Evolutionary conservation across 2,888 invertebrate genomes (phyloP).

Genomic region (Pimpla rufipes): DNA sequence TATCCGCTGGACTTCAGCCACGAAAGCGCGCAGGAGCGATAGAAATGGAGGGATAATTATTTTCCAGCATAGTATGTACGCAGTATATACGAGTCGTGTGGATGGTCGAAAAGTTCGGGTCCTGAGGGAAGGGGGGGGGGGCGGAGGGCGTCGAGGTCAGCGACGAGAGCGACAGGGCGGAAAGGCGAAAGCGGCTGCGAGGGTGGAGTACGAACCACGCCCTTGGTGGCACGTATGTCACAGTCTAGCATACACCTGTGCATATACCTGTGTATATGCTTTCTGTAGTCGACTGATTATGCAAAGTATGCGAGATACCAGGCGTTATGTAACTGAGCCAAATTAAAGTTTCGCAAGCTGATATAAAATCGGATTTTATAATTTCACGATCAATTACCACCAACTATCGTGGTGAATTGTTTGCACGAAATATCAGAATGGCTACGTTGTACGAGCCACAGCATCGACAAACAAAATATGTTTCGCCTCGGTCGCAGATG

Average conservation of each 20-base stretch:
- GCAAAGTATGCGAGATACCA: slow-evolving; percentile 44
- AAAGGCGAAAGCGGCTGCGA: slow-evolving; percentile 44
- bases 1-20: slow-evolving; percentile 60
- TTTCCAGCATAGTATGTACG: slow-evolving; percentile 37
- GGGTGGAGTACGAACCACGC: slow-evolving; percentile 61
- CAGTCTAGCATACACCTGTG: slow-evolving; percentile 34
- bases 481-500: background rate
- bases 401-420: slow-evolving; percentile 9
- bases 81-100: slow-evolving; percentile 38
- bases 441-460: background rate
- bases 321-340: slow-evolving; percentile 10
- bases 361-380: slow-evolving; percentile 17
- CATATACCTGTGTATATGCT: slow-evolving; percentile 14
- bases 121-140: slow-evolving; percentile 22
- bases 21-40: slow-evolving; percentile 3
- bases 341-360: slow-evolving; percentile 23
- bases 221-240: slow-evolving; percentile 64
- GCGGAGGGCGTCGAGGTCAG: slow-evolving; percentile 62
- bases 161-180: slow-evolving; percentile 54
- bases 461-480: background rate
- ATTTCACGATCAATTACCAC: background rate
- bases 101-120: slow-evolving; percentile 63
- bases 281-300: slow-evolving; percentile 49
- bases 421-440: background rate
- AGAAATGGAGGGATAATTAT: slow-evolving; percentile 58